A percentile compares a stretch with the other conserved stretches of the same genome.
Evolutionary conservation across 2,888 invertebrate species (phyloP).

Genomic region (Phalera bucephala): DNA sequence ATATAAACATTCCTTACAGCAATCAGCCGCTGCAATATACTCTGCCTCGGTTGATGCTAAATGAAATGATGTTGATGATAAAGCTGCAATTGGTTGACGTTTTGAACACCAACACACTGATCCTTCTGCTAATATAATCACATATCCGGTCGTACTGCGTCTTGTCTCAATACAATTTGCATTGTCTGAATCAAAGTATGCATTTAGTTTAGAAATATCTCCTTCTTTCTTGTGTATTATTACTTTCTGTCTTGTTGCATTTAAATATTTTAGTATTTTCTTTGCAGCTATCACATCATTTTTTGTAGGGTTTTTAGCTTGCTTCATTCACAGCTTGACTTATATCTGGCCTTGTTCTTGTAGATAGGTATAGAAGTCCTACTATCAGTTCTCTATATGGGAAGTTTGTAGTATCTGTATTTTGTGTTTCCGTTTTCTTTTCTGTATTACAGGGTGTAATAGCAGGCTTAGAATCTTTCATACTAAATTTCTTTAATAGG

Average conservation of each 20-base stretch:
- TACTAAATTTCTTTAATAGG: not conserved
- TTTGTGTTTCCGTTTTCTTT: not conserved
- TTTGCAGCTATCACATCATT: not conserved
- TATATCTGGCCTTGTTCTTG: slow-evolving; percentile 14
- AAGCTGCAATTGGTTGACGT: slow-evolving; percentile 27
- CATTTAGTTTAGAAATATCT: not conserved
- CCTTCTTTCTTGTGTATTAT: slow-evolving; percentile 1
- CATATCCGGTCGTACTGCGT: slow-evolving; percentile 3
- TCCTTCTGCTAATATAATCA: slow-evolving; percentile 1
- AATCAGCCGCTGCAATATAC: slow-evolving; percentile 3
- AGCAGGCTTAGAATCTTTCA: not conserved
- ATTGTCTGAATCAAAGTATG: slow-evolving; percentile 3
- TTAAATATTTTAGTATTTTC: slow-evolving; percentile 4
- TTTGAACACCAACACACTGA: slow-evolving; percentile 27
- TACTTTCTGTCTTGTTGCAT: not conserved
- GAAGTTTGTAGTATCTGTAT: not conserved
- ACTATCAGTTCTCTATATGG: not conserved
- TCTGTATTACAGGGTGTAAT: not conserved
- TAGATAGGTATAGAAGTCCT: slow-evolving; percentile 5
- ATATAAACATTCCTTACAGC: slow-evolving; percentile 1
- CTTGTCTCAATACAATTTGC: not conserved
- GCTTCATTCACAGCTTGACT: slow-evolving; percentile 2
- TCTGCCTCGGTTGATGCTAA: slow-evolving; percentile 3
- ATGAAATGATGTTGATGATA: slow-evolving; percentile 22
- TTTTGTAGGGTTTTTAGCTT: slow-evolving; percentile 1